Conservation (phyloP, 2,113 vertebrate species). For the Triplophysa siluroides region DNA sequence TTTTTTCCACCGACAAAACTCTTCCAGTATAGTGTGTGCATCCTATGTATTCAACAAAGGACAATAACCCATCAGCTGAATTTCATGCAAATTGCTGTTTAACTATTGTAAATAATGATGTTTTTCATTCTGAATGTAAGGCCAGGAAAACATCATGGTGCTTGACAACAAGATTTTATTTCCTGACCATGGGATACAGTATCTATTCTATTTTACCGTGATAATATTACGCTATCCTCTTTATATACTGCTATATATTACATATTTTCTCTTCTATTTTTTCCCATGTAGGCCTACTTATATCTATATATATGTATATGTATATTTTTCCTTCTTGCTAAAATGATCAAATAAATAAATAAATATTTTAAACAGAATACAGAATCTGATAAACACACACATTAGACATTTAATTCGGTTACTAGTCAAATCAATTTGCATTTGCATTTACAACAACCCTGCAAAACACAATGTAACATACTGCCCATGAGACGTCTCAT, state of each 20-base stretch:
- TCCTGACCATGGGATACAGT: too few species aligned
- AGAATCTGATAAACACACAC: not conserved
- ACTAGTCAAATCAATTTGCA: not conserved
- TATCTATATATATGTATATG: too few species aligned
- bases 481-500: not conserved
- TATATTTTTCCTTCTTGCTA: too few species aligned
- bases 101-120: not conserved
- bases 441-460: not conserved
- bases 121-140: not conserved
- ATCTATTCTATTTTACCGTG: not conserved
- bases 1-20: not conserved
- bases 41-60: too few species aligned
- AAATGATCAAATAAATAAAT: too few species aligned
- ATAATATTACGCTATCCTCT: not conserved
- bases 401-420: not conserved
- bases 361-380: too few species aligned
- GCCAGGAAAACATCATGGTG: not conserved
- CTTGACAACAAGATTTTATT: not conserved
- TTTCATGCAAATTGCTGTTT: not conserved
- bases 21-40: too few species aligned
- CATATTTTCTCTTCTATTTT: not conserved
- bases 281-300: too few species aligned
- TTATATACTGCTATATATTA: not conserved
- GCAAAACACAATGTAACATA: not conserved
- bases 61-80: not conserved